Conservation (phyloP, 2,797 vertebrate species). For the Micrastur ruficollis region DNA sequence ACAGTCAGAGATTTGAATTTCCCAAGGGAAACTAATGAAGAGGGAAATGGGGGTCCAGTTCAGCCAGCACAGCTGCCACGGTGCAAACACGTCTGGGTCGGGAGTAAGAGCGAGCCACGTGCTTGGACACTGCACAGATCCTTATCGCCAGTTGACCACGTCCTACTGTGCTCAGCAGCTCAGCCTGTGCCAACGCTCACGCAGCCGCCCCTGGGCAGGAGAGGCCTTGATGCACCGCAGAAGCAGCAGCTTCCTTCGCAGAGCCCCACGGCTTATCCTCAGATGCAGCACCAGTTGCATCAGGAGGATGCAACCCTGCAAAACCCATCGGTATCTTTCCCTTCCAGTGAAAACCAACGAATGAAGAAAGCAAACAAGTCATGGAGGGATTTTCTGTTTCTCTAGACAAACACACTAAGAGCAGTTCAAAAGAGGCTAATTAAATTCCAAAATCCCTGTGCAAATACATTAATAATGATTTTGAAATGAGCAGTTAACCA, state of each 20-base stretch:
- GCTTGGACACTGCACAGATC: neutral
- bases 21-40: neutral
- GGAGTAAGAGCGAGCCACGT: fast-evolving
- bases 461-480: slow-evolving; percentile 70
- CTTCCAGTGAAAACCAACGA: neutral
- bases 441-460: slow-evolving; percentile 69
- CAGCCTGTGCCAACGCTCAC: neutral
- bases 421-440: slow-evolving; percentile 71
- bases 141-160: neutral
- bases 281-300: neutral
- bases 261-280: neutral
- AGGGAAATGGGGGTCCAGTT: neutral
- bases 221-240: neutral
- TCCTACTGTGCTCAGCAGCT: neutral
- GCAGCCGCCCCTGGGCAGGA: neutral
- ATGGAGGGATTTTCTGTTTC: slow-evolving; percentile 71
- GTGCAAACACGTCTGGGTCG: fast-evolving
- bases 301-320: neutral
- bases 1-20: neutral
- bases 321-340: slow-evolving; percentile 23
- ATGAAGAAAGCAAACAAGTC: slow-evolving; percentile 64
- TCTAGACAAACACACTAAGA: slow-evolving; percentile 65
- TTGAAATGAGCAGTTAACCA: slow-evolving; percentile 69
- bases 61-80: neutral
- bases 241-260: neutral